A percentile compares a stretch with the other conserved stretches of the same genome.
These are phyloP conservation scores for Cotesia typhae DNA, from an alignment of 1,140 invertebrate species.

Conservation along the genomic window DNA sequence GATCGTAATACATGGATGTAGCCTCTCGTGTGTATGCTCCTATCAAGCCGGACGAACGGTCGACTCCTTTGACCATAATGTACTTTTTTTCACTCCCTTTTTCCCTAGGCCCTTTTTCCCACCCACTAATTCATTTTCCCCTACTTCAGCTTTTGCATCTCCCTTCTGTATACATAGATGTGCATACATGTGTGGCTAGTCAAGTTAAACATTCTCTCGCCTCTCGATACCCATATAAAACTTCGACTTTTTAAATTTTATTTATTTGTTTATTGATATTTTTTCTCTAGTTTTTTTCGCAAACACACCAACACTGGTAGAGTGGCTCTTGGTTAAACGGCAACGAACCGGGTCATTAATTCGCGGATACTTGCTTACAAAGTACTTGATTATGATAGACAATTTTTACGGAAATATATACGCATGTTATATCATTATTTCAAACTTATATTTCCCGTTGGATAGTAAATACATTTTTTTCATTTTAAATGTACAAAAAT, in stretches of 20 bases:
- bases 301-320: not conserved
- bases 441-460: no score
- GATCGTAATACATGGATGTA: conserved; percentile 15
- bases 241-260: no score
- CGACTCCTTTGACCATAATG: conserved; percentile 17
- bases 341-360: conserved; percentile 36
- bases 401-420: conserved; percentile 35
- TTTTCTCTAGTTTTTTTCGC: conserved; percentile 10
- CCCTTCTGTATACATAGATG: no score
- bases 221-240: no score
- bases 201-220: no score
- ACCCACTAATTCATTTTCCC: no score
- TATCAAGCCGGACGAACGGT: conserved; percentile 20
- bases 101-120: no score
- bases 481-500: no score
- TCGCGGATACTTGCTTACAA: conserved; percentile 38
- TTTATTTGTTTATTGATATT: not conserved
- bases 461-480: conserved; percentile 1
- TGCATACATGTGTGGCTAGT: no score
- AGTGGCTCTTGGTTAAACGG: conserved; percentile 12
- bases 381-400: conserved; percentile 42
- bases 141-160: no score
- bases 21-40: not conserved
- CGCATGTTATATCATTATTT: no score
- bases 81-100: conserved; percentile 1